A percentile compares a stretch with the other conserved stretches of the same genome.
Conservation (phyloP, 2,888 invertebrate genomes). For the Chesias legatella region DNA sequence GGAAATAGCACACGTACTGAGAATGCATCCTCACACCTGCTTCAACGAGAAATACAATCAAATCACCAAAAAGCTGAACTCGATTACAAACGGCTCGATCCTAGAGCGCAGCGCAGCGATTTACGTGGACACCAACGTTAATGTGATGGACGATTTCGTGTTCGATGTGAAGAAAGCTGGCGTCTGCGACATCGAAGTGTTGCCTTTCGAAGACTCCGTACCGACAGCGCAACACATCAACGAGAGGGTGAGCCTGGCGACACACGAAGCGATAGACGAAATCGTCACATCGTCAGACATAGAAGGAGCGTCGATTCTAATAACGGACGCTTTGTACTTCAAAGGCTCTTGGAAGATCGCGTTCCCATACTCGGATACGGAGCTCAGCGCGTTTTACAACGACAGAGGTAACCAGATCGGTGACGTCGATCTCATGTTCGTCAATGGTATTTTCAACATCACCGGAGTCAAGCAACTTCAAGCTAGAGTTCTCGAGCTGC, state of each 20-base stretch:
- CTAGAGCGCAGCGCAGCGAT: constrained; percentile 53
- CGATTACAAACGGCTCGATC: constrained; percentile 32
- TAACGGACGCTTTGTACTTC: constrained; percentile 63
- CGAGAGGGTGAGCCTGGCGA: constrained; percentile 46
- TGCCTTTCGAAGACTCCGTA: constrained; percentile 42
- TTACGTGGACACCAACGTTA: constrained; percentile 45
- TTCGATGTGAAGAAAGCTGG: constrained; percentile 33
- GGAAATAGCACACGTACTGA: constrained; percentile 48
- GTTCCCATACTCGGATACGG: constrained; percentile 49
- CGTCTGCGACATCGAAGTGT: constrained; percentile 39
- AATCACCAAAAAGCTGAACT: constrained; percentile 37
- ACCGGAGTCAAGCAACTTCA: constrained; percentile 36
- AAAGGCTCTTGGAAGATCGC: constrained; percentile 56
- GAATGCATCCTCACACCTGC: constrained; percentile 48
- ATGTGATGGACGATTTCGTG: constrained; percentile 40
- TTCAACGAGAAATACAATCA: constrained; percentile 57
- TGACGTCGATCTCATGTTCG: constrained; percentile 58
- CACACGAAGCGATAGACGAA: constrained; percentile 56
- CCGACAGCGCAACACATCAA: constrained; percentile 50
- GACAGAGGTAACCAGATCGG: constrained; percentile 45
- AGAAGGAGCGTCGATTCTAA: constrained; percentile 39
- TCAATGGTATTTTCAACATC: constrained; percentile 37
- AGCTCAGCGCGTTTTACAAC: constrained; percentile 50
- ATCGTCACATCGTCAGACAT: constrained; percentile 53
- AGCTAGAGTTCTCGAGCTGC: constrained; percentile 56